Conservation (phyloP, 1,140 invertebrate genomes). For the Drosophila melanica region DNA sequence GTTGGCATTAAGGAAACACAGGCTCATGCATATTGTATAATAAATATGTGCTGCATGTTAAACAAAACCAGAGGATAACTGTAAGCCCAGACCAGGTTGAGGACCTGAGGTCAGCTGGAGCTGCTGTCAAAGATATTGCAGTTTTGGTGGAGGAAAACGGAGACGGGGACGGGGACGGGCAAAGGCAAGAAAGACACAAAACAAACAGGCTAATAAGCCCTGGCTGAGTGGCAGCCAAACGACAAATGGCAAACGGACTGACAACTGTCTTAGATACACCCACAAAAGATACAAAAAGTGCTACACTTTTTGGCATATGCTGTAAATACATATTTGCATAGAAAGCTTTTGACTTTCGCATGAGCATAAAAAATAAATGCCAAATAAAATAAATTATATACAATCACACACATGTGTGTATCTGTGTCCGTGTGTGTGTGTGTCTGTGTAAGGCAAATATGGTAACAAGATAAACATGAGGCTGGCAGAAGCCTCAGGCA, state of each 20-base stretch:
- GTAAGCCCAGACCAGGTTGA: conserved; percentile 32
- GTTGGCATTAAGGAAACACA: conserved; percentile 30
- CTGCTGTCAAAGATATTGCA: conserved; percentile 16
- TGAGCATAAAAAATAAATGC: conserved; percentile 64
- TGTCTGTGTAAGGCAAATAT: conserved; percentile 9
- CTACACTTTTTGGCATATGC: conserved; percentile 44
- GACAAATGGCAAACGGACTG: conserved; percentile 46
- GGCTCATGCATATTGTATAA: conserved; percentile 72
- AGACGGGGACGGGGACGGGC: conserved; percentile 26
- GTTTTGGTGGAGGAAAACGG: conserved; percentile 7
- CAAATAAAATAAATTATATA: conserved; percentile 75
- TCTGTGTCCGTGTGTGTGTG: conserved; percentile 7
- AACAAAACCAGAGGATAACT: conserved; percentile 39
- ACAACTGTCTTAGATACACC: conserved; percentile 50
- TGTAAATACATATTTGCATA: conserved; percentile 65
- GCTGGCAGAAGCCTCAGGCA: conserved; percentile 27
- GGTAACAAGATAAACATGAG: conserved; percentile 37
- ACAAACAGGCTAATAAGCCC: conserved; percentile 55
- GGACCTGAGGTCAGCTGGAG: conserved; percentile 14
- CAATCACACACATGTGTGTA: conserved; percentile 7
- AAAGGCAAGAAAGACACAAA: conserved; percentile 35
- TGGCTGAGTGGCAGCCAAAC: conserved; percentile 24
- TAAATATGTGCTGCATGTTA: conserved; percentile 58
- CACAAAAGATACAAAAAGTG: conserved; percentile 31
- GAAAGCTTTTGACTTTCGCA: conserved; percentile 73